A percentile compares a stretch with the other conserved stretches of the same genome.
Conservation (phyloP, 2,888 invertebrate genomes). For the Xylota segnis region DNA sequence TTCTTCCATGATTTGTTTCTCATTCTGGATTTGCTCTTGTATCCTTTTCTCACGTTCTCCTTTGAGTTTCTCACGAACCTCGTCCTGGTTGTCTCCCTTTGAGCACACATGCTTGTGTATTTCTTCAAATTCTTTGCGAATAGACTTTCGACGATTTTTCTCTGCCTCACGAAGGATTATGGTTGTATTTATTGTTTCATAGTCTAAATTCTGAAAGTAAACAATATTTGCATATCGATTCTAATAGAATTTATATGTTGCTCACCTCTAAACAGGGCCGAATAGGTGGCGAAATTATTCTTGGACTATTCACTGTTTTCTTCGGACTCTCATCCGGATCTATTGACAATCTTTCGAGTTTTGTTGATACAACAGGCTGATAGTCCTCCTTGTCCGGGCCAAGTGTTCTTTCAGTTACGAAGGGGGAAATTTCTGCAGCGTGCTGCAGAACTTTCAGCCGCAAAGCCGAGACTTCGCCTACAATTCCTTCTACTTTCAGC, state of each 20-base stretch:
- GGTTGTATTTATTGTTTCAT: slow-evolving; percentile 79
- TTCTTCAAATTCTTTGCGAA: slow-evolving; percentile 75
- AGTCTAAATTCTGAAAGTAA: slow-evolving; percentile 76
- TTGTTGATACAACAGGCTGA: not conserved
- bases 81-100: slow-evolving; percentile 82
- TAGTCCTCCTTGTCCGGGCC: slow-evolving; percentile 79
- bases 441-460: slow-evolving; percentile 77
- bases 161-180: slow-evolving; percentile 79
- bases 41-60: slow-evolving; percentile 75
- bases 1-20: slow-evolving; percentile 78
- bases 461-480: slow-evolving; percentile 72
- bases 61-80: slow-evolving; percentile 67
- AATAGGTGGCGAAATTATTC: slow-evolving; percentile 5
- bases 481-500: slow-evolving; percentile 62
- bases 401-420: slow-evolving; percentile 79
- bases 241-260: not conserved
- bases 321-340: slow-evolving; percentile 7
- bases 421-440: slow-evolving; percentile 79
- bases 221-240: not conserved
- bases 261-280: slow-evolving; percentile 44
- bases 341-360: not conserved
- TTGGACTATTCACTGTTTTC: slow-evolving; percentile 7
- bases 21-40: slow-evolving; percentile 77
- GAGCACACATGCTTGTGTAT: slow-evolving; percentile 75
- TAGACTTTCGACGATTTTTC: slow-evolving; percentile 79